A percentile compares a stretch with the other conserved stretches of the same genome.
Evolutionary conservation across 2,888 invertebrate species (phyloP).

Genomic region (Congeria kusceri): DNA sequence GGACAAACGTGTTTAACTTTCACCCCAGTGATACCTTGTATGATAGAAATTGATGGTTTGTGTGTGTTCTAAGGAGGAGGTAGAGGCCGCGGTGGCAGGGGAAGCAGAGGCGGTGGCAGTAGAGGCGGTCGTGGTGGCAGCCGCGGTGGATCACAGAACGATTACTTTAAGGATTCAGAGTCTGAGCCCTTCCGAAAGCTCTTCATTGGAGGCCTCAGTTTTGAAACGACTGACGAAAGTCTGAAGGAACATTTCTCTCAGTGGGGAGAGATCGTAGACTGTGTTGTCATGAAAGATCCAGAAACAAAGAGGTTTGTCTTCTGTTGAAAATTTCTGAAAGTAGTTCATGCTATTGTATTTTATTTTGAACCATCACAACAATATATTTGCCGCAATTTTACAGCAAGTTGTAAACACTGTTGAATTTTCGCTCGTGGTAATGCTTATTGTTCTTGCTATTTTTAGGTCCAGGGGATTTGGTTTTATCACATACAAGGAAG

Average conservation of each 20-base stretch:
- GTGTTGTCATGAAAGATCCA: constrained; percentile 77
- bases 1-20: no score
- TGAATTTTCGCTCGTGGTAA: no score
- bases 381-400: no score
- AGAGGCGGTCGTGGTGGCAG: constrained; percentile 51
- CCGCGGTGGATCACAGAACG: constrained; percentile 35
- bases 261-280: constrained; percentile 92
- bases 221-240: constrained; percentile 96
- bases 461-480: constrained; percentile 97
- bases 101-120: constrained; percentile 48
- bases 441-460: no score
- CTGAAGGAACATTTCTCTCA: constrained; percentile 96
- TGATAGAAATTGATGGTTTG: no score
- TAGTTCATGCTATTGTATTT: no score
- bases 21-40: no score
- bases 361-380: no score
- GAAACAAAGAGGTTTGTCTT: constrained; percentile 85
- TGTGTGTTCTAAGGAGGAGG: constrained; percentile 24
- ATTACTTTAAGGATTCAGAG: constrained; percentile 53
- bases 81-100: constrained; percentile 46
- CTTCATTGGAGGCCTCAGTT: constrained; percentile 98
- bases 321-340: no score
- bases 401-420: no score
- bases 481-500: constrained; percentile 97
- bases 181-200: constrained; percentile 90